Evolutionary conservation across 2,797 vertebrate genomes (phyloP).

Genomic region (Chiropotes sagulatus): DNA sequence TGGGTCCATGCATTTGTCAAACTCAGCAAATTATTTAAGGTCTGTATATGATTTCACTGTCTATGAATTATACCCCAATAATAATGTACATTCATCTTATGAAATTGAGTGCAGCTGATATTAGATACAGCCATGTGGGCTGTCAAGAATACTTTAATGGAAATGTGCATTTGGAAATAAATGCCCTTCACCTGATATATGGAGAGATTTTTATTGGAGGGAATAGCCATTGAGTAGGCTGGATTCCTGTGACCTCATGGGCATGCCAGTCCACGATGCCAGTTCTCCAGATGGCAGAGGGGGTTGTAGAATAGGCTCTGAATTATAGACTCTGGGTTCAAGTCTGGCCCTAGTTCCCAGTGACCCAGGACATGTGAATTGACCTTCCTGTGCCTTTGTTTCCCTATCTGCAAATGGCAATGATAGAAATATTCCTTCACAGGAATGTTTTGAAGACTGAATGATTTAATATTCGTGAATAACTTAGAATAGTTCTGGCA

Average conservation of each 20-base stretch:
- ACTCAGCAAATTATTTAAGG: neutral
- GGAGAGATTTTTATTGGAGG: neutral
- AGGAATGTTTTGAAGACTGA: neutral
- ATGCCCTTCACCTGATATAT: neutral
- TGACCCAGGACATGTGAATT: neutral
- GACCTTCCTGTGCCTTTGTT: neutral
- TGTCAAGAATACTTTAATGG: neutral
- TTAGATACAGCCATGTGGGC: neutral
- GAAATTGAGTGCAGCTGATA: neutral
- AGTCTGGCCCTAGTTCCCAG: neutral
- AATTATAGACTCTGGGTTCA: neutral
- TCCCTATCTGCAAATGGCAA: neutral
- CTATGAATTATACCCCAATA: neutral
- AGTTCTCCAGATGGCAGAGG: neutral
- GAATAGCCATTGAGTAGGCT: neutral
- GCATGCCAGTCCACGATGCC: too few relatives aligned
- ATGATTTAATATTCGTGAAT: neutral
- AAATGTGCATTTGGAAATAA: neutral
- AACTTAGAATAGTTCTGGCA: neutral
- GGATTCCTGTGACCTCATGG: neutral
- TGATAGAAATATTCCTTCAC: neutral
- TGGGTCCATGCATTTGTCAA: neutral
- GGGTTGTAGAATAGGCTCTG: neutral
- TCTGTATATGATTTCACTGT: neutral
- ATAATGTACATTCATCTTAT: neutral